These are phyloP conservation scores for Amphiprion clarkii DNA, from an alignment of 2,797 vertebrate species.

Conservation along the genomic window DNA sequence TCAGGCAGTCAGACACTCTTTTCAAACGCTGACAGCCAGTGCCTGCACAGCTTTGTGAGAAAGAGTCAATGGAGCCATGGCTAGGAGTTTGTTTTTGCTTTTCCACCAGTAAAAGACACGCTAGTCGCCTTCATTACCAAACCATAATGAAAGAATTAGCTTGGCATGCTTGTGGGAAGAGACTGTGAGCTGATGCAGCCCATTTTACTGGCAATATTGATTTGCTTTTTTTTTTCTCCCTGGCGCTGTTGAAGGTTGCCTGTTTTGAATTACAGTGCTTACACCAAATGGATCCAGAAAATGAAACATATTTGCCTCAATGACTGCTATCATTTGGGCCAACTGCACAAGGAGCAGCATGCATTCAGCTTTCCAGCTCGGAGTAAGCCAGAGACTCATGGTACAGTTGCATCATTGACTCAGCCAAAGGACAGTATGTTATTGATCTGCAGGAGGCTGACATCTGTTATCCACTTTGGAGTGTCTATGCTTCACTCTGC, in stretches of 20 bases:
- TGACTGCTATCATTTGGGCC: conserved; percentile 26
- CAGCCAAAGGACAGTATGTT: conserved; percentile 46
- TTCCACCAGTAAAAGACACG: conserved; percentile 48
- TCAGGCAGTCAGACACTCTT: conserved; percentile 66
- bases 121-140: conserved; percentile 44
- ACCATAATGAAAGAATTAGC: conserved; percentile 54
- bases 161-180: conserved; percentile 30
- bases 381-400: conserved; percentile 33
- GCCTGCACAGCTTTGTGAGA: conserved; percentile 63
- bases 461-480: conserved; percentile 56
- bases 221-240: conserved; percentile 11
- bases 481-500: conserved; percentile 48
- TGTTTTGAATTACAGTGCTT: conserved; percentile 40
- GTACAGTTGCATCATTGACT: conserved; percentile 23
- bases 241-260: conserved; percentile 26
- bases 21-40: conserved; percentile 77
- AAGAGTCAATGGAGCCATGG: conserved; percentile 30
- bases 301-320: conserved; percentile 51
- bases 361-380: not conserved
- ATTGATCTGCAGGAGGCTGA: conserved; percentile 52
- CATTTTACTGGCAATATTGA: conserved; percentile 25
- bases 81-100: conserved; percentile 30
- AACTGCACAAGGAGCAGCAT: conserved; percentile 21
- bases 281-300: conserved; percentile 50
- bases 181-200: conserved; percentile 32